Conservation (phyloP, 2,113 vertebrate genomes). For the Syrmaticus mikado region DNA sequence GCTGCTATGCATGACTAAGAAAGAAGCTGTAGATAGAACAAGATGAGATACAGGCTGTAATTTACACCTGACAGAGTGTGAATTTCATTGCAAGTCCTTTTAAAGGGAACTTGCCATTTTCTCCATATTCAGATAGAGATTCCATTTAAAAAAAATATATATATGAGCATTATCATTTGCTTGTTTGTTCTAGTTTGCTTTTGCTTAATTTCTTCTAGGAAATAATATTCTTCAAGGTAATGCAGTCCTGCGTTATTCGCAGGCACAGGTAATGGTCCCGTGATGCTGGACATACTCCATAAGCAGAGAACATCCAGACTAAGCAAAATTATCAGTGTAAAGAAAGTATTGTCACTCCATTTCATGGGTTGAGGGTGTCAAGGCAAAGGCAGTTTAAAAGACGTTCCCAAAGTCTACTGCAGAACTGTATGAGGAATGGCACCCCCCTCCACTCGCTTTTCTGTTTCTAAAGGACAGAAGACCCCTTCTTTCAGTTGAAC, state of each 20-base stretch:
- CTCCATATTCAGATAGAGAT: not conserved
- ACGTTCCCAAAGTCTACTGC: not conserved
- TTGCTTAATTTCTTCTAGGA: not conserved
- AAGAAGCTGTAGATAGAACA: conserved; percentile 41
- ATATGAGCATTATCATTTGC: not conserved
- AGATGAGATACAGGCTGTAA: conserved; percentile 57
- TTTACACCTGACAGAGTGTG: conserved; percentile 65
- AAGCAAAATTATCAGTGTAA: not conserved
- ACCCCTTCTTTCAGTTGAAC: not conserved
- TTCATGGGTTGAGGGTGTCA: not conserved
- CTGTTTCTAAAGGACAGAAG: not conserved
- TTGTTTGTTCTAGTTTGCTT: not conserved
- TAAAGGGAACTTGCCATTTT: conserved; percentile 49
- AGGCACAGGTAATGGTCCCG: not conserved
- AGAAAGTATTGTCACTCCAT: not conserved
- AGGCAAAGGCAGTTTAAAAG: not conserved
- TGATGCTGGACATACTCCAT: not conserved
- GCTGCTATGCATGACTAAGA: conserved; percentile 58
- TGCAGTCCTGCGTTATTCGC: not conserved
- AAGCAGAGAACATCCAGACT: not conserved
- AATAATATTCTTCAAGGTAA: not conserved
- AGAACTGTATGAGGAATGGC: not conserved
- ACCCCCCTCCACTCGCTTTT: not conserved
- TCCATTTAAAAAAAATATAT: not conserved
- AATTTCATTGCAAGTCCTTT: conserved; percentile 35